Conservation (phyloP, 2,888 invertebrate species). For the Synergus umbraculus region DNA sequence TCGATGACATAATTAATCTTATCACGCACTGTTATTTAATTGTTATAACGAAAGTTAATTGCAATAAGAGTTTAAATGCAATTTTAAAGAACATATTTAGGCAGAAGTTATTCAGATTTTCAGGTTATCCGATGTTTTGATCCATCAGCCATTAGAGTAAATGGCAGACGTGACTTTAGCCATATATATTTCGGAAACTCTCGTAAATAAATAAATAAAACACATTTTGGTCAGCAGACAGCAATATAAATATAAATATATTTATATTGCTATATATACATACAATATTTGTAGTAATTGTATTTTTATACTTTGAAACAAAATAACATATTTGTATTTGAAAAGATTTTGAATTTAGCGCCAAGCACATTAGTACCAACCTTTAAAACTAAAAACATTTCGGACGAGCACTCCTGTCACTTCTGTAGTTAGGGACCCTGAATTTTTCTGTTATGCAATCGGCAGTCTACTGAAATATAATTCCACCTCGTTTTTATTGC, state of each 20-base stretch:
- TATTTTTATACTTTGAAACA: too few species aligned
- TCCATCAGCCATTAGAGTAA: neutral
- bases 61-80: neutral
- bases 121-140: neutral
- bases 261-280: too few species aligned
- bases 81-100: neutral
- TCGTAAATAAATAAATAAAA: too few species aligned
- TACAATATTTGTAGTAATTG: too few species aligned
- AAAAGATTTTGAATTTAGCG: too few species aligned
- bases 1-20: neutral
- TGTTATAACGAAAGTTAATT: neutral
- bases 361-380: too few species aligned
- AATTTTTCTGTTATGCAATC: constrained; percentile 33
- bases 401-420: neutral
- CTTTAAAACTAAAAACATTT: too few species aligned
- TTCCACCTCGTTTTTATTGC: constrained; percentile 12
- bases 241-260: too few species aligned
- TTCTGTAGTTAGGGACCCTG: neutral
- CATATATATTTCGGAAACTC: too few species aligned
- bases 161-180: too few species aligned
- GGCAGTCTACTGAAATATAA: constrained; percentile 3
- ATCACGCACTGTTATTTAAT: neutral
- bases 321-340: too few species aligned
- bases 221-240: too few species aligned
- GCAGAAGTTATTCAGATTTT: neutral